A percentile compares a stretch with the other conserved stretches of the same genome.
phyloP scores from a whole-genome alignment of 1,140 invertebrate genomes.

The Holcopasites calliopsidis region DNA sequence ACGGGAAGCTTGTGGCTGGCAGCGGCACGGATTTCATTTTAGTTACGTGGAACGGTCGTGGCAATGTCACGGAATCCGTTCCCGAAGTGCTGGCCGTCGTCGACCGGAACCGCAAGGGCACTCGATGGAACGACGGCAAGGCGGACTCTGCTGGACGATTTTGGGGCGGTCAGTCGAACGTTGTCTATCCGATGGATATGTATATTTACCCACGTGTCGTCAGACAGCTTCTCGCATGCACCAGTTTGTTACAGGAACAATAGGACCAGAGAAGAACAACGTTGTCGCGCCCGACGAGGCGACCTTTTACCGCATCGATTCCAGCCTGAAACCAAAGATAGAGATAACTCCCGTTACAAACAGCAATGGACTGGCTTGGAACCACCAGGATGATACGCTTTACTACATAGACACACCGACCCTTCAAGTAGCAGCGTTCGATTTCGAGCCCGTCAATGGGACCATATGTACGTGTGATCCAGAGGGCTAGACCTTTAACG shows the following conservation, averaged over 20 bases:
- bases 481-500: background rate
- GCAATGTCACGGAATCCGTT: slow-evolving; percentile 77
- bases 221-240: background rate
- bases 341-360: slow-evolving; percentile 82
- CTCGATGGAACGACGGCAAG: slow-evolving; percentile 93
- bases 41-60: slow-evolving; percentile 84
- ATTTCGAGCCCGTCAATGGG: slow-evolving; percentile 82
- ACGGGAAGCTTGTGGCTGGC: slow-evolving; percentile 84
- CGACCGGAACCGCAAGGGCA: slow-evolving; percentile 81
- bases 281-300: slow-evolving; percentile 74
- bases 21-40: slow-evolving; percentile 83
- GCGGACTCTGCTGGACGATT: slow-evolving; percentile 89
- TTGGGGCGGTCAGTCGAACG: slow-evolving; percentile 84
- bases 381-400: slow-evolving; percentile 83
- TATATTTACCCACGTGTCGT: no score
- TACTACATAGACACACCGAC: slow-evolving; percentile 89
- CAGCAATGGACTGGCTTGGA: slow-evolving; percentile 92
- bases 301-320: slow-evolving; percentile 81
- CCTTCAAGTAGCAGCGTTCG: slow-evolving; percentile 84
- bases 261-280: slow-evolving; percentile 83
- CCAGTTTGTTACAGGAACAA: slow-evolving; percentile 81
- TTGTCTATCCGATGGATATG: background rate
- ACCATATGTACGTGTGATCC: slow-evolving; percentile 74
- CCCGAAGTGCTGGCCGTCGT: slow-evolving; percentile 81
- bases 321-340: slow-evolving; percentile 68